These are phyloP conservation scores for Trichonephila clavipes DNA, from an alignment of 1,140 invertebrate species.

Conservation along the genomic window DNA sequence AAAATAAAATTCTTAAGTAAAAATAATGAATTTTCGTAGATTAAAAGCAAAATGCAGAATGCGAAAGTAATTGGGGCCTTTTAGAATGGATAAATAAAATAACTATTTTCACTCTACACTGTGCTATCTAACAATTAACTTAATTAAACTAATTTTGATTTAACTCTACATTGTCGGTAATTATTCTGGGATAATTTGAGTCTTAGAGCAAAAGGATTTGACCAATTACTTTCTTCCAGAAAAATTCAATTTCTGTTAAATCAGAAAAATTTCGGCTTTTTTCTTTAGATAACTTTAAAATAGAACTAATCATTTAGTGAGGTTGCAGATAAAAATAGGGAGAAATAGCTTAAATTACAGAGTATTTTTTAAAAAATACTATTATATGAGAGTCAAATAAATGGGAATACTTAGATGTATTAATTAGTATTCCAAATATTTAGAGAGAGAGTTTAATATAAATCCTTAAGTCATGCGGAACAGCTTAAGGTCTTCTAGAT, in stretches of 20 bases:
- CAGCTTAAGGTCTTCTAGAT: too few species aligned
- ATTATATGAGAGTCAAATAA: background rate
- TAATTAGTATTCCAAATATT: background rate
- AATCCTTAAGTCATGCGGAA: background rate
- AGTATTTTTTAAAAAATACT: background rate
- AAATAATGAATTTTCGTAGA: background rate
- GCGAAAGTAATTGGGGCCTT: slow-evolving; percentile 13
- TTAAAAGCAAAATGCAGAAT: slow-evolving; percentile 14
- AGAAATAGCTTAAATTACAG: background rate
- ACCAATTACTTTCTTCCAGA: background rate
- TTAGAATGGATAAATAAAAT: background rate
- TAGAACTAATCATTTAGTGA: background rate
- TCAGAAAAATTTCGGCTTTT: background rate
- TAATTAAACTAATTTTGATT: slow-evolving; percentile 46
- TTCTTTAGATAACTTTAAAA: background rate
- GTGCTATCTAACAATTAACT: slow-evolving; percentile 28
- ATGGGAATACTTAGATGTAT: background rate
- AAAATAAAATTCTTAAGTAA: background rate
- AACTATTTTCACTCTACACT: background rate
- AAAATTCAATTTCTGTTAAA: background rate
- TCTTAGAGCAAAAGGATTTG: background rate
- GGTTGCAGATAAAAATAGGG: background rate
- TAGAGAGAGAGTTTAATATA: background rate
- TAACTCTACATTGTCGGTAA: slow-evolving; percentile 3
- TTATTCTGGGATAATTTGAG: slow-evolving; percentile 19